Base-by-base conservation (phyloP, 2,797 vertebrate genomes). In the Cuculus canorus region DNA sequence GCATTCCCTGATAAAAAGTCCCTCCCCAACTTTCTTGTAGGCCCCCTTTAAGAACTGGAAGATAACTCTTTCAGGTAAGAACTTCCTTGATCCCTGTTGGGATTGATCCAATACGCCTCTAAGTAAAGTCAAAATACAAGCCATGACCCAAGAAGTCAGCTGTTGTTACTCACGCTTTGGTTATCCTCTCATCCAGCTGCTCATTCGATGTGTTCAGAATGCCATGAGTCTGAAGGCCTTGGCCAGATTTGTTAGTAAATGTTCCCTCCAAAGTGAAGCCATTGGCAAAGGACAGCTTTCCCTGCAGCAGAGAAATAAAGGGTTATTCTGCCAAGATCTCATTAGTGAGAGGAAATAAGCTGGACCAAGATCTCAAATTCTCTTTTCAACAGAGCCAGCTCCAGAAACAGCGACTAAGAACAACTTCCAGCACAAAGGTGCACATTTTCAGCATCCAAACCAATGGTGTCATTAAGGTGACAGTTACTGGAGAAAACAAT, bases 251-350 rank as follows among this genome's bases (percentile, higher is more conserved):
- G 69, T 88, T 94, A 8, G 65, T 86, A n/a, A 98, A 98, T 1
- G 96, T 96, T 53, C 98, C 98, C 60, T 98, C 97, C 92, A 98
- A 69, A 13, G 87, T 90, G 75, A 97, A 98, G 50, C 98, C 98
- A 8, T 97, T 98, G 86, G 97, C 93, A 76, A 98, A 98, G 28
- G 97, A 98, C 52, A 98, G 33, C 86, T 98, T 98, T 43, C 98
- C 98, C 98, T 98, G 70, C 7, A 61, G 76, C 2, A 12, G 43
- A 82, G 69, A 90, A 92, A 82, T 18, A 48, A 35, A 25, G 21
- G 32, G 30, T 92, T 69, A 63, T 39, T 48, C 52, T 69, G 72
- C 80, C 77, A 60, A 43, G 59, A 68, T 50, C 90, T 92, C 88
- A 32, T 68, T 77, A 82, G 54, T 1, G 30, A 54, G 77, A 88